These are phyloP conservation scores for Heteromormyrus szaboi DNA, from an alignment of 2,797 vertebrate genomes.

Conservation along the genomic window DNA sequence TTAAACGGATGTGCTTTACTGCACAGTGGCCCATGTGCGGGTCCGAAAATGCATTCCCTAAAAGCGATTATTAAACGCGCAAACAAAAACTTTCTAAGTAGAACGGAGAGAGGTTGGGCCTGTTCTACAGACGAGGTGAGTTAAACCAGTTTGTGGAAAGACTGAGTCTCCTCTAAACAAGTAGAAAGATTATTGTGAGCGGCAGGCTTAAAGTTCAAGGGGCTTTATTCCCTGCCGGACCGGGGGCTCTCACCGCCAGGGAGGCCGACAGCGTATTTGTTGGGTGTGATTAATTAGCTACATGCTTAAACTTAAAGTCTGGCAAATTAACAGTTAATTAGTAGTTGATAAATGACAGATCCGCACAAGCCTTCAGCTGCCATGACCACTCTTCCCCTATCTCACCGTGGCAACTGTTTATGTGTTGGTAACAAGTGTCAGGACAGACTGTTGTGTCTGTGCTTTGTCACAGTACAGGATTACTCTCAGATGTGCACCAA, in stretches of 20 bases:
- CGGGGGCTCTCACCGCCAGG: conserved; percentile 43
- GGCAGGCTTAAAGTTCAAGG: background rate
- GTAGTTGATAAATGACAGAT: conserved; percentile 77
- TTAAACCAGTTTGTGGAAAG: background rate
- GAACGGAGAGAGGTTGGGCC: background rate
- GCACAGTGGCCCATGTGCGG: background rate
- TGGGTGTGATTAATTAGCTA: conserved; percentile 68
- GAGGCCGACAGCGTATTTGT: conserved; percentile 48
- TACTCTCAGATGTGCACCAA: conserved; percentile 57
- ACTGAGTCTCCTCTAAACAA: conserved; percentile 5
- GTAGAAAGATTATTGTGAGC: background rate
- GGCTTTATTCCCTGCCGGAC: conserved; percentile 20
- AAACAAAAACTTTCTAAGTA: background rate
- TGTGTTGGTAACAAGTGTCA: conserved; percentile 77
- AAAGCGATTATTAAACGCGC: background rate
- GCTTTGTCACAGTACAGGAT: conserved; percentile 62
- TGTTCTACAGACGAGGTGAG: background rate
- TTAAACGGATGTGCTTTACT: background rate
- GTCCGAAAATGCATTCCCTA: background rate
- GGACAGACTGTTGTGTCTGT: conserved; percentile 68
- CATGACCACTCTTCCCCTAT: conserved; percentile 45
- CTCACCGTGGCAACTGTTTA: conserved; percentile 74
- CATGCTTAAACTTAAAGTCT: conserved; percentile 70
- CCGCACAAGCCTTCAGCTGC: conserved; percentile 47
- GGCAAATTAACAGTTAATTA: conserved; percentile 81